These are phyloP conservation scores for Corapipo altera DNA, from an alignment of 2,113 vertebrate genomes.

Conservation along the genomic window DNA sequence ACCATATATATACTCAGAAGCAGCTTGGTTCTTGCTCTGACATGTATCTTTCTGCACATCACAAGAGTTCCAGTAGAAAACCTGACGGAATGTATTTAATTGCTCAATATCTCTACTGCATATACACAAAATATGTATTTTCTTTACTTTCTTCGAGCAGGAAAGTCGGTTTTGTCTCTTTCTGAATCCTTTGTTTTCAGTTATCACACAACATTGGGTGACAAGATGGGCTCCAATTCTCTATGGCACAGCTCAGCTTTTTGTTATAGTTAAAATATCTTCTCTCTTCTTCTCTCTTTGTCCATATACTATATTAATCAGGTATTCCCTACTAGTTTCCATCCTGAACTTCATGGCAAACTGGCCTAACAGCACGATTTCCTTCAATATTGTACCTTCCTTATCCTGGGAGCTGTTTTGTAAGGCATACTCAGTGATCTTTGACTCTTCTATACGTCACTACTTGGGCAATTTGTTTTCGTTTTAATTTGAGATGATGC, in stretches of 20 bases:
- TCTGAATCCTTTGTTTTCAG: neutral
- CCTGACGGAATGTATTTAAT: neutral
- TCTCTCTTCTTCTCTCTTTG: neutral
- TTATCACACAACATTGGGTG: neutral
- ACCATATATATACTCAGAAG: neutral
- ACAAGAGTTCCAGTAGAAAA: neutral
- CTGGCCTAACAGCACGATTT: neutral
- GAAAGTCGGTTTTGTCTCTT: neutral
- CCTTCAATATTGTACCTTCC: neutral
- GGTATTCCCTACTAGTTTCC: neutral
- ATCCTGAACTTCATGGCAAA: neutral
- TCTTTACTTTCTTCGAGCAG: neutral
- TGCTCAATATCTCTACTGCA: neutral
- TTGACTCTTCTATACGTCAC: neutral
- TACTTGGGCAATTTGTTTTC: neutral
- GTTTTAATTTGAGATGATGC: neutral
- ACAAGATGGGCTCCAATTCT: neutral
- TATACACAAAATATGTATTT: accelerated
- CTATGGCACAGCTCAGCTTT: neutral
- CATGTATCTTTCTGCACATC: neutral
- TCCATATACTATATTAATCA: neutral
- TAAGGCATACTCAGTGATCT: neutral
- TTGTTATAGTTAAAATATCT: neutral
- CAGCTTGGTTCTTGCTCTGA: neutral
- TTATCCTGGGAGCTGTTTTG: neutral